phyloP scores from a whole-genome alignment of 2,797 vertebrate genomes.

The Gadopsis bispinosus region DNA sequence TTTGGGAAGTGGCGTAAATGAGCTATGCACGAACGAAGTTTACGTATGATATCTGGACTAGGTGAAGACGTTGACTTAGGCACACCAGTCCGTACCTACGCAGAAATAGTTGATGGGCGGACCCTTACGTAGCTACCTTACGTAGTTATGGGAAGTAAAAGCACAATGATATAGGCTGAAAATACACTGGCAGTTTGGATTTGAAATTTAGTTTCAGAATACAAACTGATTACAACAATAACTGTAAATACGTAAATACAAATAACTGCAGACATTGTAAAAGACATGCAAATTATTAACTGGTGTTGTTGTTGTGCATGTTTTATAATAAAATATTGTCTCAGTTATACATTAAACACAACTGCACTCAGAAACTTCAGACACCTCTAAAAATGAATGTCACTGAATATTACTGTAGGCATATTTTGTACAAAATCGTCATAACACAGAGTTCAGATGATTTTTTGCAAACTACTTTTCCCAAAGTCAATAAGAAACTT shows the following conservation, averaged over 20 bases:
- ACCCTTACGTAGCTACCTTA: neutral
- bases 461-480: neutral
- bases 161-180: neutral
- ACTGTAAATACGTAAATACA: neutral
- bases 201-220: neutral
- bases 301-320: neutral
- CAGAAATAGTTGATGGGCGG: neutral
- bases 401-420: neutral
- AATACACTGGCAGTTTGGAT: neutral
- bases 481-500: neutral
- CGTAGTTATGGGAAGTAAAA: neutral
- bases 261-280: neutral
- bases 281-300: neutral
- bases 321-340: neutral
- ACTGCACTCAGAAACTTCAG: neutral
- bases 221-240: no score
- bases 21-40: conserved; percentile 43
- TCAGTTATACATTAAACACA: neutral
- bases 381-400: neutral
- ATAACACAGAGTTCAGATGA: neutral
- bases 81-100: conserved; percentile 11
- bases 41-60: conserved; percentile 29
- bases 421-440: neutral
- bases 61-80: neutral
- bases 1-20: neutral